Conservation (phyloP, 2,113 vertebrate genomes). For the Lates calcarifer region DNA sequence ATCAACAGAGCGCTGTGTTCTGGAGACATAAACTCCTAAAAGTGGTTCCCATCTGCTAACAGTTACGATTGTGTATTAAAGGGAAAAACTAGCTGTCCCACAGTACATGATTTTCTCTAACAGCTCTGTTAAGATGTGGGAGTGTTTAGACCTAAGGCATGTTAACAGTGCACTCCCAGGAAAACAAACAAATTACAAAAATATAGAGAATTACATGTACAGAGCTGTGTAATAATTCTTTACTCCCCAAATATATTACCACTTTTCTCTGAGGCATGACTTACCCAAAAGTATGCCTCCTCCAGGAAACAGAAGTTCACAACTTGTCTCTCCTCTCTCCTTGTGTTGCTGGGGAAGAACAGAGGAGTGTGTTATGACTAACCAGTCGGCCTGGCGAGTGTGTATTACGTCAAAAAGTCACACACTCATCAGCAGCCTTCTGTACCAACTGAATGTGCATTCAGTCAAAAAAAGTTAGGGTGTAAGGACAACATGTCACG, state of each 20-base stretch:
- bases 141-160: neutral
- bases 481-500: constrained; percentile 48
- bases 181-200: constrained; percentile 11
- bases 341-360: constrained; percentile 74
- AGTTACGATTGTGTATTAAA: neutral
- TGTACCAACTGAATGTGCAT: constrained; percentile 66
- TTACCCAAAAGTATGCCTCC: constrained; percentile 47
- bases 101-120: neutral
- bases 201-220: constrained; percentile 1
- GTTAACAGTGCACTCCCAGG: neutral
- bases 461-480: constrained; percentile 66
- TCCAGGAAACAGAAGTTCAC: constrained; percentile 74
- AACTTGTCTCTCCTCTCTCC: constrained; percentile 55
- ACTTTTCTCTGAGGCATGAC: constrained; percentile 35
- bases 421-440: constrained; percentile 76
- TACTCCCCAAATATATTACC: constrained; percentile 38
- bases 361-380: constrained; percentile 74
- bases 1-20: neutral
- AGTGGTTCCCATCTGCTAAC: neutral
- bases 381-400: constrained; percentile 61
- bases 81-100: neutral
- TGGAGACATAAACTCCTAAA: neutral
- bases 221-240: constrained; percentile 7
- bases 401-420: constrained; percentile 77
- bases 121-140: neutral